phyloP scores from a whole-genome alignment of 2,888 invertebrate genomes.

The Orthosia cruda region DNA sequence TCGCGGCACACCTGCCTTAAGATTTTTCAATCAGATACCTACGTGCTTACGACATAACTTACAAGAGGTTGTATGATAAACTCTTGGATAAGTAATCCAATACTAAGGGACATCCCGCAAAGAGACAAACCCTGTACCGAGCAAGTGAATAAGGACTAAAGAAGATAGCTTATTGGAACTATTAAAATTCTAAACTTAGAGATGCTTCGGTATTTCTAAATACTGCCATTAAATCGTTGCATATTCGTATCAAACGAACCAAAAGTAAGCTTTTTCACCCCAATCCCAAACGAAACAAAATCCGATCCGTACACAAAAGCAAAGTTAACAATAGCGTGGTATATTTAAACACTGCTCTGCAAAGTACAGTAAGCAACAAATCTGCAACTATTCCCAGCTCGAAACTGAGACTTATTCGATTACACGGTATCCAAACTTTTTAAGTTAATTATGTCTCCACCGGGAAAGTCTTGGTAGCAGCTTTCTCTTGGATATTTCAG shows the following conservation, averaged over 20 bases:
- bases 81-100: not conserved
- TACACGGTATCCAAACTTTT: constrained; percentile 29
- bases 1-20: not conserved
- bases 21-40: constrained; percentile 5
- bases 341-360: constrained; percentile 25
- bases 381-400: constrained; percentile 21
- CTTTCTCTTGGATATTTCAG: constrained; percentile 2
- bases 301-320: not conserved
- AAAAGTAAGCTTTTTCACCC: not conserved
- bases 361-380: constrained; percentile 14
- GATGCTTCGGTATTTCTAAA: no score
- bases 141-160: not conserved
- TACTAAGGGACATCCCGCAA: not conserved
- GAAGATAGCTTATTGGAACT: not conserved
- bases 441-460: constrained; percentile 22
- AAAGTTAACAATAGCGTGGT: constrained; percentile 13
- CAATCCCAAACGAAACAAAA: constrained; percentile 6
- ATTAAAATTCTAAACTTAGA: no score
- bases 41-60: not conserved
- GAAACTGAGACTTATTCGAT: constrained; percentile 34
- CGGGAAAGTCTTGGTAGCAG: not conserved
- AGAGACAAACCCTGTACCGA: no score
- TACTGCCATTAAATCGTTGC: not conserved
- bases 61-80: not conserved
- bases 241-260: not conserved